Base-by-base conservation (phyloP, 2,113 vertebrate genomes). In the Psittacus erithacus region DNA sequence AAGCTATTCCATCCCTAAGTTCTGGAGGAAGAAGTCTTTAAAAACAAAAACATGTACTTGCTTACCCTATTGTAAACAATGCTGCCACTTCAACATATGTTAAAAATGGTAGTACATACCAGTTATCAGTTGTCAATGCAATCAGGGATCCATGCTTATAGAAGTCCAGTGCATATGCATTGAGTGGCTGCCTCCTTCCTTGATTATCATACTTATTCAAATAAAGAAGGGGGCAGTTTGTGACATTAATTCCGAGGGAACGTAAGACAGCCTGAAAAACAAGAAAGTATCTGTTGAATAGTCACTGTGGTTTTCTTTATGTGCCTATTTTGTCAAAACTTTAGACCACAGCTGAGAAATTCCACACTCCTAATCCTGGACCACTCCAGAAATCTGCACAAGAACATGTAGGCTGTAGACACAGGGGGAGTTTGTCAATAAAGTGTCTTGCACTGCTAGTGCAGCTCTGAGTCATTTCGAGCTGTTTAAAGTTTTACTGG, bases 81-180 rank as follows among this genome's bases (percentile, higher is more conserved):
- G 33, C 38, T 78, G 44, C 27, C 73, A 24, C 73, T 62, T 43
- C 52, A 39, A 39, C 38, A 39, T 39, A 39, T 39, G 23, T 33
- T 65, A 57, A 29, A 53, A 28, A 50, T 62, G 33, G 14, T 20
- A n/a, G 43, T 60, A 92, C 88, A 2, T 95, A 98, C 98, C 97
- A 35, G 77, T 98, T 98, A 68, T 98, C 98, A 10, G 87, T 96
- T 25, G 28, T 41, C 91, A 98, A 9, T 69, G 96, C 97, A 52
- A 1, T 9, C 88, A 98, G 87, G 52, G 96, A 98, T 6, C 97
- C 97, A 12, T 98, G 98, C 71, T 97, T 98, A 25, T 97, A 98
- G 11, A 98, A 98, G 64, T 98, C 98, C 47, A 98, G 95, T 8
- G 82, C 94, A 38, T 98, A 98, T 5, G 98, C 96, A 73, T 98